phyloP scores from a whole-genome alignment of 2,888 invertebrate species.

The Pheosia tremula region DNA sequence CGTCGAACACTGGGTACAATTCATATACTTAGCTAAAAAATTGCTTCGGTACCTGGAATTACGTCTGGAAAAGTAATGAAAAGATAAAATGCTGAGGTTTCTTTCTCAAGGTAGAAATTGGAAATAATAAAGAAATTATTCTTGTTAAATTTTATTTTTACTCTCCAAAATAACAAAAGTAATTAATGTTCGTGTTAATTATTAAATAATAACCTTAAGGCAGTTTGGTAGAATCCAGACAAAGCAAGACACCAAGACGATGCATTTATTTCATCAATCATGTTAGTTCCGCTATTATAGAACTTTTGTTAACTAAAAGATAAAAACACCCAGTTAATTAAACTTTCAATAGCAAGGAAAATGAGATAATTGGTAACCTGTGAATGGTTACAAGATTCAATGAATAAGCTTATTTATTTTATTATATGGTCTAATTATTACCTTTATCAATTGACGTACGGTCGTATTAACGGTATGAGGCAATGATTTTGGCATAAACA shows the following conservation, averaged over 20 bases:
- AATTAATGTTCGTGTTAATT: not conserved
- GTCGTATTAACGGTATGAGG: not conserved
- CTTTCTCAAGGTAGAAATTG: not conserved
- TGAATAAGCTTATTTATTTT: not conserved
- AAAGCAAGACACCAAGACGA: not conserved
- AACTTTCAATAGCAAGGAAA: not conserved
- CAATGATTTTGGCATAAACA: no score
- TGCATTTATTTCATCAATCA: no score
- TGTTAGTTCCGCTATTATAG: no score
- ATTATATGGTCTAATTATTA: not conserved
- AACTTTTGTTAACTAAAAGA: not conserved
- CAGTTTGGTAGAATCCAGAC: not conserved
- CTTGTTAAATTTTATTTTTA: not conserved
- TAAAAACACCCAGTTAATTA: not conserved
- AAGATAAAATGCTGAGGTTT: constrained; percentile 1
- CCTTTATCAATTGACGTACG: not conserved
- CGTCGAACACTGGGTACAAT: constrained; percentile 18
- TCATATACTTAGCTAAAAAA: constrained; percentile 13
- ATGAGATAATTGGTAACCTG: not conserved
- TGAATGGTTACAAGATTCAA: not conserved
- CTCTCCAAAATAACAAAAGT: not conserved
- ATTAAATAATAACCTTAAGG: not conserved
- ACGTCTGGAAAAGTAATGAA: not conserved
- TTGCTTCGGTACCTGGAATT: not conserved
- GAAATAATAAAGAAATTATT: not conserved